Base-by-base conservation (phyloP, 2,113 vertebrate genomes). In the Silurus meridionalis region DNA sequence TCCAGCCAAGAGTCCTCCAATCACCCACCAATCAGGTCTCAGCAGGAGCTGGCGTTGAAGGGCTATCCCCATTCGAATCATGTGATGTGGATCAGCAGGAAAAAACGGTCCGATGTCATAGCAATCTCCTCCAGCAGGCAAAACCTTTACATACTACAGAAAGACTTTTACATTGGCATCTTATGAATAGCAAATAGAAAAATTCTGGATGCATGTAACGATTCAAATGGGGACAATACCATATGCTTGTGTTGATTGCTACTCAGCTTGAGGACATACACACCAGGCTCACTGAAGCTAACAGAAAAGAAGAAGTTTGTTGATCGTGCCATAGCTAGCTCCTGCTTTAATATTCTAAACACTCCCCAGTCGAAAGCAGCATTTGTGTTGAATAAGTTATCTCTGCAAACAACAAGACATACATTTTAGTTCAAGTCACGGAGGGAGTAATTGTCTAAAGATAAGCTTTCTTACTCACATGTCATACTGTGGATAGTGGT, bases 361-460 rank as follows among this genome's bases (percentile, higher is more conserved):
- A 88, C 81, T 3, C 96, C 97, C 97, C 97, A 99, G 94, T 99
- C 98, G 82, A 97, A 98, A 0, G 91, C 92, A 0, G 78, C 67
- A 8, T 95, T 95, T 0, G 97, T 97, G 89, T 98, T 99, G 92
- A 96, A 97, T 82, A 97, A 92, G 90, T 96, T 97, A 85, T 95
- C 90, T 9, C 97, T 99, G 90, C 80, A 60, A 83, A 88, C 46
- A 72, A 72, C 64, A 64, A 46, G 17, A 46, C 8, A 81, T 13
- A 46, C 25, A 37, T 14, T 28, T 57, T 8, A n/a, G 6, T 15
- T 46, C 17, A 46, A 66, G 60, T 63, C 25, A 82, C 48, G 23
- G 19, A 55, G n/a, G 0, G 84, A 28, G 3, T 46, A 37, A 67
- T 10, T 52, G 48, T 46, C 14, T n/a, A 69, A 86, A 83, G 10